Percentiles rank a stretch among this genome's conserved stretches.
Conservation (phyloP, 2,797 vertebrate genomes). For the Anabacerthia variegaticeps region DNA sequence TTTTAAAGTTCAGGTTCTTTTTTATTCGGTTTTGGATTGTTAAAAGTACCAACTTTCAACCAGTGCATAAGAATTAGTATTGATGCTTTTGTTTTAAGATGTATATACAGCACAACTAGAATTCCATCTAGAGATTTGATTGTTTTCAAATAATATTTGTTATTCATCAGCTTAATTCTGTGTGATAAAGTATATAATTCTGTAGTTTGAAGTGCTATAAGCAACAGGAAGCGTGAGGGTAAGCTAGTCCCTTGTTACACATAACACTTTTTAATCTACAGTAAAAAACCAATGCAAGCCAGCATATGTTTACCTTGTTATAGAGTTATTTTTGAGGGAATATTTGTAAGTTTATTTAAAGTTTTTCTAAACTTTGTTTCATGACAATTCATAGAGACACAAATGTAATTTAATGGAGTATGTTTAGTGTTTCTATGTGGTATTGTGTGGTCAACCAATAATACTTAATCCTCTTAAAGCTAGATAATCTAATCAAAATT, state of each 20-base stretch:
- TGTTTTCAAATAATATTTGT: neutral
- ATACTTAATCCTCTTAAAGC: neutral
- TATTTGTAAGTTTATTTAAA: neutral
- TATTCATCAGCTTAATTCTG: neutral
- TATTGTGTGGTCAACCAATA: neutral
- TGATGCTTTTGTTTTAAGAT: neutral
- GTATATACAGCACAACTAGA: neutral
- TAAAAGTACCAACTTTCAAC: neutral
- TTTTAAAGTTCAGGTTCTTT: conserved; percentile 19
- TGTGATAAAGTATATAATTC: neutral
- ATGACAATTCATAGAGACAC: neutral
- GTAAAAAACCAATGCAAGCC: neutral
- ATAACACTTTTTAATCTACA: neutral
- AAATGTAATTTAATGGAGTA: neutral
- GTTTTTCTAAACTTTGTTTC: neutral
- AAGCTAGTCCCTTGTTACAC: neutral
- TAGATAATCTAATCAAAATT: neutral
- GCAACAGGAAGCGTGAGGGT: neutral
- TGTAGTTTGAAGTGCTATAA: neutral
- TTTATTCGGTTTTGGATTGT: neutral
- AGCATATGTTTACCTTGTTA: neutral
- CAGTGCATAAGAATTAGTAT: neutral
- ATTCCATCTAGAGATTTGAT: neutral
- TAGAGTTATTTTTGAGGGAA: neutral
- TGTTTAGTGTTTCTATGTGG: neutral